phyloP scores from a whole-genome alignment of 2,888 invertebrate species.

The Tenthredo amoena region DNA sequence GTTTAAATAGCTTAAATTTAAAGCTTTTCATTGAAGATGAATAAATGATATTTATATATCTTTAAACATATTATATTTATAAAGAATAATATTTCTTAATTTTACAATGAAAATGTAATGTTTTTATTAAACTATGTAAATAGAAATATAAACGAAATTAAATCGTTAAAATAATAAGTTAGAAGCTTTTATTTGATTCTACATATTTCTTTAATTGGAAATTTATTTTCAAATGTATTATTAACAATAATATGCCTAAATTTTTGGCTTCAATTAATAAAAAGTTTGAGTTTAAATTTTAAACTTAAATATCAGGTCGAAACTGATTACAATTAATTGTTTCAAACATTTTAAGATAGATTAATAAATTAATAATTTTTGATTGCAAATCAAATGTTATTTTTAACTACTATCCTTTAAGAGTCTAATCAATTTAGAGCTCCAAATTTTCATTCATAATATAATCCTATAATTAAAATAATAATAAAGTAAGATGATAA shows the following conservation, averaged over 20 bases:
- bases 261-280: conserved; percentile 82
- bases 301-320: conserved; percentile 78
- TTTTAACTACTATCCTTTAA: conserved; percentile 77
- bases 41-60: not conserved
- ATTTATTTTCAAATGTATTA: conserved; percentile 80
- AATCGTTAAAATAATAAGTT: conserved; percentile 82
- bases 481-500: conserved; percentile 77
- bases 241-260: conserved; percentile 85
- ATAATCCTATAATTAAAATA: conserved; percentile 80
- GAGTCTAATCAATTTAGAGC: conserved; percentile 81
- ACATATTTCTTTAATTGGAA: conserved; percentile 83
- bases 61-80: conserved; percentile 56
- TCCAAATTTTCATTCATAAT: conserved; percentile 82
- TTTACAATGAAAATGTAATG: conserved; percentile 85
- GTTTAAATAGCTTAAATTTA: conserved; percentile 61
- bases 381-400: conserved; percentile 79
- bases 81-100: conserved; percentile 76
- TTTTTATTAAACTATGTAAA: conserved; percentile 84
- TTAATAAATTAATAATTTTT: conserved; percentile 77
- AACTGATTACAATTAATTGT: conserved; percentile 79
- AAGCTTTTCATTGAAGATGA: conserved; percentile 45
- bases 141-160: conserved; percentile 79
- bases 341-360: conserved; percentile 77
- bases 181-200: conserved; percentile 81
- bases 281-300: conserved; percentile 76